Conservation (phyloP, 2,113 vertebrate species). For the Diphyllodes magnificus region DNA sequence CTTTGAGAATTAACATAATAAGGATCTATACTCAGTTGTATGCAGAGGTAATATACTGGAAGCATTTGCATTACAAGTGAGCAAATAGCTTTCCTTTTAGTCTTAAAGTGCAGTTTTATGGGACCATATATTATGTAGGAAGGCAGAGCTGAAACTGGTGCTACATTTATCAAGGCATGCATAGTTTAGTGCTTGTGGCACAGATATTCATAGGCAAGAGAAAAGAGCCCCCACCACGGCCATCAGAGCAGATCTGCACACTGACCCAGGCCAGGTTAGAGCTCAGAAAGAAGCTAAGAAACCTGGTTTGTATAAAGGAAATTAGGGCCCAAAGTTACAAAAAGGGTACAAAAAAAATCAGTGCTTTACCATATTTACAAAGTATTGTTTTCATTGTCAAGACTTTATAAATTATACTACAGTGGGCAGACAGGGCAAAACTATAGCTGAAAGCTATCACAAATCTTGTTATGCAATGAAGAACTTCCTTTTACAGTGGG, state of each 20-base stretch:
- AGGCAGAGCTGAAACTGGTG: not conserved
- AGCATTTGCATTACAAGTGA: not conserved
- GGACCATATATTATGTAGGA: not conserved
- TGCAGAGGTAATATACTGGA: not conserved
- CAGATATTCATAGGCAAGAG: not conserved
- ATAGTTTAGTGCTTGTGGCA: not conserved
- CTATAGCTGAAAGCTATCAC: constrained; percentile 21
- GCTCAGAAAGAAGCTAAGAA: not conserved
- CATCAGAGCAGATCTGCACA: not conserved
- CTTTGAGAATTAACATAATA: not conserved
- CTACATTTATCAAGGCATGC: not conserved
- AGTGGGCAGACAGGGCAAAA: constrained; percentile 26
- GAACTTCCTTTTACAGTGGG: constrained; percentile 43
- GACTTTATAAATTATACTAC: not conserved
- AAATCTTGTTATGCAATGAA: constrained; percentile 23
- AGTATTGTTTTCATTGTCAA: constrained; percentile 9
- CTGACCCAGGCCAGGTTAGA: not conserved
- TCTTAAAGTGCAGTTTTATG: not conserved
- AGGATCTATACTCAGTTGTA: not conserved
- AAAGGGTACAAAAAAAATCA: not conserved
- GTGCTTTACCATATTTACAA: not conserved
- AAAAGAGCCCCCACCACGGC: not conserved
- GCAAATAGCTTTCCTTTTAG: constrained; percentile 7
- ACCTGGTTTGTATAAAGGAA: not conserved
- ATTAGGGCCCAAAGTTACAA: not conserved